Percentiles rank a stretch among this genome's conserved stretches.
Conservation (phyloP, 2,797 vertebrate genomes). For the Microcaecilia unicolor region DNA sequence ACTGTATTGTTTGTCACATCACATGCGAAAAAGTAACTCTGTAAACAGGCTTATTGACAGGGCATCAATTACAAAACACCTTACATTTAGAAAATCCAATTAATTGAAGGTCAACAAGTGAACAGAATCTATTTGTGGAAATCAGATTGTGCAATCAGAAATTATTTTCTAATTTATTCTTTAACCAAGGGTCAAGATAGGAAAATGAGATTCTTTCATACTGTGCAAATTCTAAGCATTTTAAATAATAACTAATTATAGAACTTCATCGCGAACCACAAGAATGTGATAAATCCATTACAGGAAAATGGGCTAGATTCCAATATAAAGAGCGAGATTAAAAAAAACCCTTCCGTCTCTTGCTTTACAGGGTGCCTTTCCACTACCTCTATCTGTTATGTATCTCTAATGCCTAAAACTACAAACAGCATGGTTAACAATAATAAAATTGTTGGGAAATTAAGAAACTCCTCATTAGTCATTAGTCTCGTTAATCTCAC, state of each 20-base stretch:
- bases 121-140: slow-evolving; percentile 13
- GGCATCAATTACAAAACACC: slow-evolving; percentile 2
- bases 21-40: too few relatives aligned
- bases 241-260: slow-evolving; percentile 12
- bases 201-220: slow-evolving; percentile 15
- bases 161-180: slow-evolving; percentile 11
- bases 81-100: slow-evolving; percentile 12
- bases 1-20: too few relatives aligned
- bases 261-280: slow-evolving; percentile 7
- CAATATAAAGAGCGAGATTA: slow-evolving; percentile 1
- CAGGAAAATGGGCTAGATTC: neutral
- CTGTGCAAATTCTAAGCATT: slow-evolving; percentile 9
- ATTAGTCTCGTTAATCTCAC: too few relatives aligned
- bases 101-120: slow-evolving; percentile 13
- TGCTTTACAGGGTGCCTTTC: too few relatives aligned
- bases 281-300: neutral
- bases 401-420: too few relatives aligned
- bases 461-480: too few relatives aligned
- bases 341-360: slow-evolving; percentile 4
- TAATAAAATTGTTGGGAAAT: too few relatives aligned
- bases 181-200: slow-evolving; percentile 3
- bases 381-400: too few relatives aligned
- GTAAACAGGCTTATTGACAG: slow-evolving; percentile 1
- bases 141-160: slow-evolving; percentile 12
- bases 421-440: too few relatives aligned